Base-by-base conservation (phyloP, 1,140 invertebrate species). In the Eciton burchellii region DNA sequence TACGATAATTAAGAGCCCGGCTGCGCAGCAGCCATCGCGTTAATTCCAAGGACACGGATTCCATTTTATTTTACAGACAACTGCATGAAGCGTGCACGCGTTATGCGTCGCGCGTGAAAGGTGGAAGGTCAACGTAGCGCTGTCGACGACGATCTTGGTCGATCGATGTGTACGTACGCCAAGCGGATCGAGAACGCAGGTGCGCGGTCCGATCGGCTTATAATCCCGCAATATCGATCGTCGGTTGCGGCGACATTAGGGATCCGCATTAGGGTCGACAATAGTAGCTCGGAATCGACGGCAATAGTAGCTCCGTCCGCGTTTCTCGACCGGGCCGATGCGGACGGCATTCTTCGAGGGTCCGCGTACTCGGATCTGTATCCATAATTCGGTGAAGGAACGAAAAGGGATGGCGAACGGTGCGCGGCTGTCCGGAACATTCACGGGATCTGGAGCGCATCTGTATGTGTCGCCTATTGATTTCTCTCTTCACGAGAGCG, bases 401-500 rank as follows among this genome's bases (percentile, higher is more conserved):
- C 63, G 65, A 57, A 9, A 3, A 63, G n/a, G 19, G 3, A 41
- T 26, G 41, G 26, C 19, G 60, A 62, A 35, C 21, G 41, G 29
- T 35, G 35, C 43, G 29, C 12, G 14, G 16, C 63, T 79, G 63
- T 70, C 29, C n/a, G 35, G 68, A 54, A 65, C 77, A 82, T 76
- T 70, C 49, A 63, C 26, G 66, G 52, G 77, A 85, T 85, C 65
- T 77, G 43, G 71, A 86, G 72, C 85, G 45, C 52, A 63, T 57
- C 35, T 35, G 54, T 52, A 65, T 59, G 73, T 66, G 29, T 54
- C 26, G 72, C n/a, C 79, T 79, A 86, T 87, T 19, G 85, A 87
- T 77, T n/a, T n/a, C 81, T 86, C 66, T 71, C 73, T 56, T 76
- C 26, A 65, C 41, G 49, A 3, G 16, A 35, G 56, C 45, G 29